Conservation (phyloP, 2,113 vertebrate species). For the Ptilorrhoa leucosticta region DNA sequence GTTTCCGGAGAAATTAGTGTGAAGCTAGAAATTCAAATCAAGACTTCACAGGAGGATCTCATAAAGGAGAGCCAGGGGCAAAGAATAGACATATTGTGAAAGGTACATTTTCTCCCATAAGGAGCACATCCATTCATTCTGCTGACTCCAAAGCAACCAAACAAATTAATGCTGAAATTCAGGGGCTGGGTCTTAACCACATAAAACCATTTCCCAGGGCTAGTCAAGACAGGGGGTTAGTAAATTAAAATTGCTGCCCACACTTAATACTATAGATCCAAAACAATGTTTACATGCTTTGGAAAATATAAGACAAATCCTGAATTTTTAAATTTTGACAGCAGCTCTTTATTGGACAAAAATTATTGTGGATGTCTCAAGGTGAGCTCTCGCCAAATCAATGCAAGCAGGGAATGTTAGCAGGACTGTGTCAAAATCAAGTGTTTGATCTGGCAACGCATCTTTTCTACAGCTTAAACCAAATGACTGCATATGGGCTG, state of each 20-base stretch:
- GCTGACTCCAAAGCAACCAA: not conserved
- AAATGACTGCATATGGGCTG: not conserved
- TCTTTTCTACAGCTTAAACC: not conserved
- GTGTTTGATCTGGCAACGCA: not conserved
- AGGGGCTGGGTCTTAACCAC: not conserved
- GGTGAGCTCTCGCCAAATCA: not conserved
- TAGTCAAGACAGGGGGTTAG: not conserved
- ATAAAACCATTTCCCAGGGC: not conserved
- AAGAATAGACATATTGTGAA: not conserved
- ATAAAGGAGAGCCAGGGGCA: not conserved
- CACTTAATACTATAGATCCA: not conserved
- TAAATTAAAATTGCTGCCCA: not conserved
- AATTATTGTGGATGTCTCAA: not conserved
- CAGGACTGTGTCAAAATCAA: not conserved
- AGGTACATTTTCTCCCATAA: not conserved
- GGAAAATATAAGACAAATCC: not conserved
- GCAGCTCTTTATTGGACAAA: not conserved
- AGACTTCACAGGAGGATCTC: not conserved
- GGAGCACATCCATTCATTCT: not conserved
- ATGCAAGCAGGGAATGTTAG: not conserved
- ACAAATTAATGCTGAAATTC: not conserved
- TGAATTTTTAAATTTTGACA: not conserved
- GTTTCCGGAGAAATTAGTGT: not conserved
- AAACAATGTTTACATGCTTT: not conserved
- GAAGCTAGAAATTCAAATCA: not conserved